Base-by-base conservation (phyloP, 2,113 vertebrate genomes). In the Pyxicephalus adspersus region DNA sequence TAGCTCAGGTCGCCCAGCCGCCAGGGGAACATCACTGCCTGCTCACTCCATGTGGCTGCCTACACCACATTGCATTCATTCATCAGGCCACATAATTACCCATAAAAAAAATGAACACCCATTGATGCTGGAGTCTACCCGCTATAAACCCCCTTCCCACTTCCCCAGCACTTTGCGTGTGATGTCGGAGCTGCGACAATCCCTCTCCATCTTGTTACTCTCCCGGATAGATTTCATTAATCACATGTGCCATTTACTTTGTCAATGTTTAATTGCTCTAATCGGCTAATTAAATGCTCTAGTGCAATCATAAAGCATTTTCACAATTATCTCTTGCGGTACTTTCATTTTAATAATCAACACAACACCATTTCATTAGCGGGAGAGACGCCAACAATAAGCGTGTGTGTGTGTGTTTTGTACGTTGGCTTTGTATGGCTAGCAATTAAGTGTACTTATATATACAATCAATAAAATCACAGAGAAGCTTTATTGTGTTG, bases 171-270 rank as follows among this genome's bases (percentile, higher is more conserved):
- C 18, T 63, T 55, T 80, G 20, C 67, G 52, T 64, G 54, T 15
- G 7, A 31, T 20, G 54, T 57, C 65, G 25, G 9, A 31, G 52
- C 77, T 70, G 57, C 29, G 26, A 2, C 45, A 20, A 55, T 74
- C 60, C 60, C 60, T 52, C 54, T 74, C 68, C 68, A 51, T 74
- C 79, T 73, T 73, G 79, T 73, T 81, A 64, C 79, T 74, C 73
- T 81, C 68, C 51, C 79, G 38, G 79, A 81, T 74, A 74, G 79
- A 81, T 81, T 81, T 81, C 79, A 81, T 81, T 81, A 74, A 81
- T 81, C 79, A 81, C 79, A 81, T 81, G 79, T 81, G 79, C 79
- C 79, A 73, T 74, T 81, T 81, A 81, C 79, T 81, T 81, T 81
- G 79, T 81, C 79, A 81, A 81, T 81, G 60, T 81, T 81, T 81